Conservation (phyloP, 2,113 vertebrate genomes). For the Camarhynchus parvulus region DNA sequence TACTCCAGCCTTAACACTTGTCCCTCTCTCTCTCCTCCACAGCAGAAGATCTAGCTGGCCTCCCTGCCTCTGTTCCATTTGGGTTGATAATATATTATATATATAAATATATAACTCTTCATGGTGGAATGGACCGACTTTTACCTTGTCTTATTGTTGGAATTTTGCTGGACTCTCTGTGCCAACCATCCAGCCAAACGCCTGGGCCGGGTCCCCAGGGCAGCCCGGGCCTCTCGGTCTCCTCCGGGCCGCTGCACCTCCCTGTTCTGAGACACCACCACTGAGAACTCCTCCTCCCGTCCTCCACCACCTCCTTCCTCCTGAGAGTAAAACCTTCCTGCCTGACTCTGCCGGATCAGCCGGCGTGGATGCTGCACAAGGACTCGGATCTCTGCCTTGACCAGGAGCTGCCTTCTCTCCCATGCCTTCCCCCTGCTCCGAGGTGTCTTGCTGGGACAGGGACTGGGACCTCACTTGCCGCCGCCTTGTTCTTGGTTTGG, state of each 20-base stretch:
- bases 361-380: slow-evolving; percentile 20
- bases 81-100: slow-evolving; percentile 76
- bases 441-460: slow-evolving; percentile 4
- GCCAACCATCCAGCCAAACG: slow-evolving; percentile 76
- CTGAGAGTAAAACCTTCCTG: slow-evolving; percentile 41
- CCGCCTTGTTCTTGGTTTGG: background rate
- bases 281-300: background rate
- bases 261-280: background rate
- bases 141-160: slow-evolving; percentile 58
- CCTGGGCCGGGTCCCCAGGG: background rate
- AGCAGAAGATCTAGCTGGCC: slow-evolving; percentile 81
- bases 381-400: slow-evolving; percentile 16
- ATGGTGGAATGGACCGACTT: slow-evolving; percentile 77
- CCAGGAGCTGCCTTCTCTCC: slow-evolving; percentile 65
- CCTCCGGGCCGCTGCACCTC: background rate
- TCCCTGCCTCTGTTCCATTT: slow-evolving; percentile 39
- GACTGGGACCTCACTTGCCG: background rate
- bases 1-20: background rate
- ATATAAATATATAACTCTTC: slow-evolving; percentile 68
- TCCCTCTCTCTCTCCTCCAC: slow-evolving; percentile 48
- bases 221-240: background rate
- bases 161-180: slow-evolving; percentile 78
- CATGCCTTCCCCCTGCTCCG: background rate
- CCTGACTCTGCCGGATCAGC: slow-evolving; percentile 23
- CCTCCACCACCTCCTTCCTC: slow-evolving; percentile 35